These are phyloP conservation scores for Forbesichthys papilliferus DNA, from an alignment of 2,113 vertebrate species.

Conservation along the genomic window DNA sequence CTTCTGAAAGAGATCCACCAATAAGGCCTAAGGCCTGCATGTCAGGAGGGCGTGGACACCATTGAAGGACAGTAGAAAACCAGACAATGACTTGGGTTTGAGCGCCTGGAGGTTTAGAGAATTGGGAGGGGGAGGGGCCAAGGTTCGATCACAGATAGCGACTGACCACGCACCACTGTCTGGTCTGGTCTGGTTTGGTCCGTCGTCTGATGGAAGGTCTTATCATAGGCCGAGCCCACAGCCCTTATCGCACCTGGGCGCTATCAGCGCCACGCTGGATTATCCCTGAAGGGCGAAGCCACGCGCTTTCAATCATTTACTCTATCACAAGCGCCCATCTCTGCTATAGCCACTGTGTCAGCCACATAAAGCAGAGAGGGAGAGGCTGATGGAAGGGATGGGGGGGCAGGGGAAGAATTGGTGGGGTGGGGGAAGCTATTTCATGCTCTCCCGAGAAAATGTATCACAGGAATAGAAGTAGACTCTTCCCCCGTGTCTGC, in stretches of 20 bases:
- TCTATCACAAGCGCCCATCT: slow-evolving; percentile 69
- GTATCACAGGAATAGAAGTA: slow-evolving; percentile 48
- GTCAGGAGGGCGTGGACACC: slow-evolving; percentile 27
- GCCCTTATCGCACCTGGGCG: slow-evolving; percentile 72
- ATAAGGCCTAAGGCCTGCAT: slow-evolving; percentile 13
- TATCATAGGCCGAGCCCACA: slow-evolving; percentile 62
- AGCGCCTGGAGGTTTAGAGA: background rate
- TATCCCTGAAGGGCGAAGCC: slow-evolving; percentile 78
- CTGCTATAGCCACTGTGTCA: slow-evolving; percentile 59
- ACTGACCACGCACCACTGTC: slow-evolving; percentile 56
- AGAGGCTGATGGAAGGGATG: slow-evolving; percentile 8
- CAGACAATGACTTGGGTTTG: background rate
- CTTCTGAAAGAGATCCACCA: no score
- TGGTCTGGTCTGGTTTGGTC: slow-evolving; percentile 39
- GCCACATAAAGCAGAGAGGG: slow-evolving; percentile 40
- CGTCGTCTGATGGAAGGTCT: slow-evolving; percentile 71
- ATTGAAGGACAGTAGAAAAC: slow-evolving; percentile 7
- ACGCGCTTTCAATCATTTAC: slow-evolving; percentile 75
- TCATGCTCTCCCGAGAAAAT: slow-evolving; percentile 64
- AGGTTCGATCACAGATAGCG: slow-evolving; percentile 33
- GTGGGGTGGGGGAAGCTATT: slow-evolving; percentile 54
- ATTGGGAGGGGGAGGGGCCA: background rate
- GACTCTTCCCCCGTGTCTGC: slow-evolving; percentile 40
- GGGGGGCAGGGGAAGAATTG: background rate
- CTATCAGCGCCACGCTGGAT: slow-evolving; percentile 72